phyloP scores from a whole-genome alignment of 2,113 vertebrate genomes.

The Paraplagusia blochii region DNA sequence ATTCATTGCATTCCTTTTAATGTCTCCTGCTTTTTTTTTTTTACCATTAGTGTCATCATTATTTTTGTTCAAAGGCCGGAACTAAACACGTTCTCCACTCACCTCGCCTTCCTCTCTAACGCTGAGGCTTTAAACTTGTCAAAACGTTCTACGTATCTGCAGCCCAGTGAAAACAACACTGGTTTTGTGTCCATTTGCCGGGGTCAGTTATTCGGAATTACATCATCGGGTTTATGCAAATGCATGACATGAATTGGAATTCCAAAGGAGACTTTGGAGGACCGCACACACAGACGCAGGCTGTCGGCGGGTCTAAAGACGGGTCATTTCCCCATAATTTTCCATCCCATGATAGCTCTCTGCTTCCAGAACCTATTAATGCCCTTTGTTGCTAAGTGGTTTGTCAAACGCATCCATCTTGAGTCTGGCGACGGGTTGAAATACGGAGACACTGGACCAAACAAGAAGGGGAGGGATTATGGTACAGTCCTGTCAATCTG shows the following conservation, averaged over 20 bases:
- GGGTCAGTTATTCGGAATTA: slow-evolving; percentile 33
- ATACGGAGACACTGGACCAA: not conserved
- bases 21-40: slow-evolving; percentile 27
- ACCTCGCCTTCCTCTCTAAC: slow-evolving; percentile 13
- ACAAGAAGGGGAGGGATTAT: not conserved
- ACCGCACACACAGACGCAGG: not conserved
- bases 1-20: slow-evolving; percentile 34
- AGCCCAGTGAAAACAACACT: no score
- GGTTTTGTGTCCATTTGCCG: slow-evolving; percentile 45
- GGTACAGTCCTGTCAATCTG: no score
- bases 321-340: slow-evolving; percentile 66
- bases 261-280: not conserved
- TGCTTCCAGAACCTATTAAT: slow-evolving; percentile 78
- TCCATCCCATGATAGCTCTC: slow-evolving; percentile 69
- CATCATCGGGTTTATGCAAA: slow-evolving; percentile 52
- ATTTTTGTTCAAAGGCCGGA: slow-evolving; percentile 55
- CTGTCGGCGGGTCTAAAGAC: slow-evolving; percentile 48
- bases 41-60: slow-evolving; percentile 50
- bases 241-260: slow-evolving; percentile 51
- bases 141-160: slow-evolving; percentile 34
- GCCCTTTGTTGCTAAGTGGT: slow-evolving; percentile 76
- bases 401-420: slow-evolving; percentile 75
- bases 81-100: slow-evolving; percentile 28
- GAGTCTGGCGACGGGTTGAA: slow-evolving; percentile 48
- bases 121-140: slow-evolving; percentile 44